These are phyloP conservation scores for human DNA, from an alignment of 2,113 vertebrate genomes.

Conservation along the genomic window DNA sequence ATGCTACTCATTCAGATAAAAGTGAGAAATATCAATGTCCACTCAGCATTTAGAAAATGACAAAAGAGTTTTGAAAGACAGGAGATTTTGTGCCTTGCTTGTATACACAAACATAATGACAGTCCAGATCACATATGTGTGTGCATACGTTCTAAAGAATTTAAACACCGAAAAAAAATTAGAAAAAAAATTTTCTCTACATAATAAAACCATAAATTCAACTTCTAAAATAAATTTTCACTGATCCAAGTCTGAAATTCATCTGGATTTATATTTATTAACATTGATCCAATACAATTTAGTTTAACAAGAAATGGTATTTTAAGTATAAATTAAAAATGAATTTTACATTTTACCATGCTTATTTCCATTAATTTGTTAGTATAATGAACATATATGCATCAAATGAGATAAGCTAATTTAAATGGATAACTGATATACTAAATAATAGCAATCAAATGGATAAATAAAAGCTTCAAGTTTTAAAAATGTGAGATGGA, in stretches of 20 bases:
- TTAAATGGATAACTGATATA: slow-evolving; percentile 33
- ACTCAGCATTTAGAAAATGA: neutral
- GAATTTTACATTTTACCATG: slow-evolving; percentile 40
- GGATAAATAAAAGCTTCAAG: slow-evolving; percentile 13
- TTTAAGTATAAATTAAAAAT: slow-evolving; percentile 58
- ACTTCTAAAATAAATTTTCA: slow-evolving; percentile 44
- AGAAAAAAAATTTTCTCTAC: slow-evolving; percentile 28
- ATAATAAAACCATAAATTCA: neutral
- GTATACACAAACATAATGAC: neutral
- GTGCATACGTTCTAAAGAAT: neutral
- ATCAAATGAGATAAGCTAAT: neutral
- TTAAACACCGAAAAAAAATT: neutral
- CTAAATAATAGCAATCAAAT: slow-evolving; percentile 5
- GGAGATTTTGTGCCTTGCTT: neutral
- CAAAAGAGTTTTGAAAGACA: slow-evolving; percentile 31
- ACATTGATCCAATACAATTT: neutral
- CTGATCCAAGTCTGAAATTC: slow-evolving; percentile 37
- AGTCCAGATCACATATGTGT: neutral
- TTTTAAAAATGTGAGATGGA: neutral
- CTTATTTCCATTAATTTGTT: slow-evolving; percentile 45
- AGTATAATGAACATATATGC: neutral
- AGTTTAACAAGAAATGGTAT: neutral
- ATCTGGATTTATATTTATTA: slow-evolving; percentile 40
- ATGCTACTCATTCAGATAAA: neutral
- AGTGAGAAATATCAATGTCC: neutral